Evolutionary conservation across 1,140 invertebrate genomes (phyloP), one percentile per base, ranked within the genome.

Genomic region (Cyclina sinensis): DNA sequence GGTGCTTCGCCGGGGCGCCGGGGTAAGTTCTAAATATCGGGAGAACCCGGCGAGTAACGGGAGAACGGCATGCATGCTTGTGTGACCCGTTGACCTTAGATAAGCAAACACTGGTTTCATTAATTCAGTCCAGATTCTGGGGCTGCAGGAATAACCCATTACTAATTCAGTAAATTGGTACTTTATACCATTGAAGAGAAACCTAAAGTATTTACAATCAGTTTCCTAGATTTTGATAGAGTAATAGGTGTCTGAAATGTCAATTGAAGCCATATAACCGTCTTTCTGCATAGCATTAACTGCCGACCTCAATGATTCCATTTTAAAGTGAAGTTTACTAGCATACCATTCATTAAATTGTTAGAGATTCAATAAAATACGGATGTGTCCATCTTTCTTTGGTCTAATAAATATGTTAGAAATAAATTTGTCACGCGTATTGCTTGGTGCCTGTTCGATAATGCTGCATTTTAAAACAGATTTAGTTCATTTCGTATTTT

Each of bases 141-240:
- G 76, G 39, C 7, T 80, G 51, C 73, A 80, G 37, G 51, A 37
- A 35, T 80, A 57, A 51, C 24, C 76, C 76, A 54, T 80, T 7
- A 57, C 73, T 46, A 76, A 76, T 76, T 35, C 73, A 43, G 73
- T 76, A 48, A 76, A 76, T 76, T 76, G 73, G 39, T 76, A 76
- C n/a, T 76, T 76, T 27, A 5, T 48, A 12, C 73, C 37, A 21
- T 48, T 37, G 39, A 76, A 76, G 32, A 76, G 35, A 76, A 76
- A 76, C 73, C 73, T 27, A 4, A 76, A 76, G n/a, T 39, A 76
- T 76, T 76, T 76, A 39, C 73, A 37, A 46, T 76, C 73, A 9
- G 32, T 7, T 76, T 76, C 32, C 12, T 24, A 18, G n/a, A 76
- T 46, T 48, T 46, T 76, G 68, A 73, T 73, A 32, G 68, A 73